These are phyloP conservation scores for Dicerorhinus sumatrensis DNA, from an alignment of 2,113 vertebrate species.

Conservation along the genomic window DNA sequence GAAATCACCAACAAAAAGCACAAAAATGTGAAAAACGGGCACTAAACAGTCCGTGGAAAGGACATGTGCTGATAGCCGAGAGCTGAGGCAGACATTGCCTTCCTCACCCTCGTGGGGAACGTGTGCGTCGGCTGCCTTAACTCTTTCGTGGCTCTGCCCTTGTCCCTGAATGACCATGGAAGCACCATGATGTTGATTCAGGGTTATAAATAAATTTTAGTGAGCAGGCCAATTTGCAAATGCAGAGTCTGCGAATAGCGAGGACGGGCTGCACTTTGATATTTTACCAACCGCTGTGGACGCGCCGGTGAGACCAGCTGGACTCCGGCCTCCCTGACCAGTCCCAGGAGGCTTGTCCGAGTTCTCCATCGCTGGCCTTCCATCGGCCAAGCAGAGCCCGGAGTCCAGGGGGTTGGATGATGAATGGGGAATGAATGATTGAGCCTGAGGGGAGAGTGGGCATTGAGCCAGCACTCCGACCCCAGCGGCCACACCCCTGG, in stretches of 20 bases:
- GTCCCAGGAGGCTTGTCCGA: background rate
- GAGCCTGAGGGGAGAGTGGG: background rate
- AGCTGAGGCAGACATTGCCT: too few relatives aligned
- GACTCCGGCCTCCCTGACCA: background rate
- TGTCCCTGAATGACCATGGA: background rate
- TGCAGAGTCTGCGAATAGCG: background rate
- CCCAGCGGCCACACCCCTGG: background rate
- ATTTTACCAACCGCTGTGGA: background rate
- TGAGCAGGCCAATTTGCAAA: background rate
- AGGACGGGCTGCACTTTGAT: background rate
- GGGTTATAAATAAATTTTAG: background rate
- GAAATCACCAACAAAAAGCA: too few relatives aligned
- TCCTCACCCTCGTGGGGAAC: too few relatives aligned
- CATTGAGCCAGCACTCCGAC: background rate
- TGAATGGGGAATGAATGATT: background rate
- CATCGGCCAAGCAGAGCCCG: background rate
- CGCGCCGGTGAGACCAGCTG: background rate
- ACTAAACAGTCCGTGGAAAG: too few relatives aligned
- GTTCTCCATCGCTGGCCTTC: background rate
- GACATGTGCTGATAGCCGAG: too few relatives aligned
- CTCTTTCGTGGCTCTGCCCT: background rate
- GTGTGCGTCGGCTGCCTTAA: too few relatives aligned
- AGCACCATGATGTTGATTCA: background rate
- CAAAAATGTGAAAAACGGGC: too few relatives aligned
- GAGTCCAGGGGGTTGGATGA: too few relatives aligned